A percentile compares a stretch with the other conserved stretches of the same genome.
Evolutionary conservation across 2,888 invertebrate species (phyloP).

Genomic region (Deroplatys truncata): DNA sequence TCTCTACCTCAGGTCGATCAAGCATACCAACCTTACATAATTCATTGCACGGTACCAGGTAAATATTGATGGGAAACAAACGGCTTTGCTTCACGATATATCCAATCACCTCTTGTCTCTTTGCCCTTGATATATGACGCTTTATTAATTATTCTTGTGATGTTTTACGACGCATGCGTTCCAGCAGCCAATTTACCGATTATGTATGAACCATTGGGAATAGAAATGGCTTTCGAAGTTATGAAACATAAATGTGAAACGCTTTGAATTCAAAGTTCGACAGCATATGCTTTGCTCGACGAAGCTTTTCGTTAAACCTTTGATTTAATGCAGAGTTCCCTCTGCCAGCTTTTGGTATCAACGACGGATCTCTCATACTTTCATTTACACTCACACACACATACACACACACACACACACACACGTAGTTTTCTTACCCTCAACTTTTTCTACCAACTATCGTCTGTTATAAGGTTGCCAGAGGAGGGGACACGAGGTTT

Average conservation of each 20-base stretch:
- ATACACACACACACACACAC: no score
- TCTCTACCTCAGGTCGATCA: neutral
- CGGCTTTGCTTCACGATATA: neutral
- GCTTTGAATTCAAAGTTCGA: neutral
- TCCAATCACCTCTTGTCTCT: neutral
- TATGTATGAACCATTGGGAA: neutral
- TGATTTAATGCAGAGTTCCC: neutral
- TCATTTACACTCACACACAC: no score
- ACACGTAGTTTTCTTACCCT: no score
- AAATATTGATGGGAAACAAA: neutral
- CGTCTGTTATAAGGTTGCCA: no score
- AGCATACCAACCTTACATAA: neutral
- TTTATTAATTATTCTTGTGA: neutral
- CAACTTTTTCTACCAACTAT: no score
- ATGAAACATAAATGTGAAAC: neutral
- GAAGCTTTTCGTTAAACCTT: neutral
- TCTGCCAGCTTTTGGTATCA: neutral
- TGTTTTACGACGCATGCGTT: neutral
- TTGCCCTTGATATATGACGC: neutral
- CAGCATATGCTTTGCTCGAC: neutral
- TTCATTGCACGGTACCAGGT: neutral
- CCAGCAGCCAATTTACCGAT: neutral
- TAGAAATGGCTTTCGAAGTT: neutral
- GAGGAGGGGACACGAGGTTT: no score
- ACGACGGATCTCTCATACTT: no score